These are phyloP conservation scores for Poeciliopsis presidionis DNA, from an alignment of 2,797 vertebrate species.

Conservation along the genomic window DNA sequence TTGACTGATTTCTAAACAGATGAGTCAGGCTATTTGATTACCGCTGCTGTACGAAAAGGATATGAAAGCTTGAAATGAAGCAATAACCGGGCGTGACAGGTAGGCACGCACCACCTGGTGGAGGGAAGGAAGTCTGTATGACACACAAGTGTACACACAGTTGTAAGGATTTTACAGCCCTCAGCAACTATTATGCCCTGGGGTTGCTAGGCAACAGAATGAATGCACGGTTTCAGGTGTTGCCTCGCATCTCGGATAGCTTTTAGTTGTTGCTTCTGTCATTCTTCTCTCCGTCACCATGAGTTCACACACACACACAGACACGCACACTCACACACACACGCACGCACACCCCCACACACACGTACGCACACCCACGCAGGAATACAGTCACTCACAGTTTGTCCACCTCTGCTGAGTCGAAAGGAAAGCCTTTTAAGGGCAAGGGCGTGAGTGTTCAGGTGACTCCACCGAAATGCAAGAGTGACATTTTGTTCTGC, in stretches of 20 bases:
- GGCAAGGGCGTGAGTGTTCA: conserved; percentile 39
- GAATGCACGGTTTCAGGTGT: conserved; percentile 52
- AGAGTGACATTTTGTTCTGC: conserved; percentile 2
- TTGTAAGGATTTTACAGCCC: conserved; percentile 23
- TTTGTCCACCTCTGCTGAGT: conserved; percentile 37
- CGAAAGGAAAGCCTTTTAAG: conserved; percentile 65
- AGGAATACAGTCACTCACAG: background rate
- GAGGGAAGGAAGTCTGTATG: conserved; percentile 36
- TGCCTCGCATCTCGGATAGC: conserved; percentile 7
- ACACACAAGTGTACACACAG: conserved; percentile 21
- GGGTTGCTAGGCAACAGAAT: conserved; percentile 48
- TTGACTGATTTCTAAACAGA: conserved; percentile 10
- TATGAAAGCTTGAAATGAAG: conserved; percentile 35
- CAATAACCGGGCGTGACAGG: conserved; percentile 58
- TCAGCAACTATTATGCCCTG: conserved; percentile 38
- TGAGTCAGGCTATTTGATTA: conserved; percentile 48
- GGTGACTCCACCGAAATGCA: conserved; percentile 17
- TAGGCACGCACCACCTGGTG: conserved; percentile 61
- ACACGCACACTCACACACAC: no score
- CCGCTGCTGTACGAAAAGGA: conserved; percentile 14
- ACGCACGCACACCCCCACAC: background rate
- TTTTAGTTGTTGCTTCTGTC: conserved; percentile 44
- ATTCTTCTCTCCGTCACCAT: conserved; percentile 39
- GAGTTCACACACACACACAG: background rate
- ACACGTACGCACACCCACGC: background rate